These are phyloP conservation scores for Cariama cristata DNA, from an alignment of 2,113 vertebrate species.

Conservation along the genomic window DNA sequence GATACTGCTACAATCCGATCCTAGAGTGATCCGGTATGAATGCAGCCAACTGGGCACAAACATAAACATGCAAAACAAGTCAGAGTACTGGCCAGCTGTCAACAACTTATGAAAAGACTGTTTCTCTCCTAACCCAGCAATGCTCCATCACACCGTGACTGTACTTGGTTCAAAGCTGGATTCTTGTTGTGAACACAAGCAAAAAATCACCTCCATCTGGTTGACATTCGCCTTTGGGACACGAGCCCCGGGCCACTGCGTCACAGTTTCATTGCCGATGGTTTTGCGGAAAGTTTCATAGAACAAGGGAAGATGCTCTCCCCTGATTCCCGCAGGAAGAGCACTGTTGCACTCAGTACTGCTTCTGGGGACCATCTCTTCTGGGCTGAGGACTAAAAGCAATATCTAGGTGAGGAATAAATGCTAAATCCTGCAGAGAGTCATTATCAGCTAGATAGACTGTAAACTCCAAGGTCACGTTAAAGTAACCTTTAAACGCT, in stretches of 20 bases:
- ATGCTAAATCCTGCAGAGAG: background rate
- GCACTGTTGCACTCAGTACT: fast-evolving
- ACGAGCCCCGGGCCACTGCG: fast-evolving
- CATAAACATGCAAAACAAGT: background rate
- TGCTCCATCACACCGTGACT: fast-evolving
- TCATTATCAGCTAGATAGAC: fast-evolving
- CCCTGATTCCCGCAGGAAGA: fast-evolving
- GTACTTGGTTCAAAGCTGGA: fast-evolving
- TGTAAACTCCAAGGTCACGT: fast-evolving
- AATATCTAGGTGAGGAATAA: background rate
- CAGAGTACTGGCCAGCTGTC: background rate
- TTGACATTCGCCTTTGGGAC: fast-evolving
- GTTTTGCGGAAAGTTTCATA: fast-evolving
- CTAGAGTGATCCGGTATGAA: background rate
- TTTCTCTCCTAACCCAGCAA: background rate
- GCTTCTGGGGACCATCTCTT: background rate
- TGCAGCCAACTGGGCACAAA: background rate
- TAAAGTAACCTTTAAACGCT: background rate
- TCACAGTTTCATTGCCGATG: fast-evolving
- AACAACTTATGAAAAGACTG: background rate
- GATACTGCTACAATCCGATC: background rate
- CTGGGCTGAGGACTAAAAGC: background rate
- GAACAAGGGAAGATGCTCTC: fast-evolving
- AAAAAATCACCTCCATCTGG: background rate
- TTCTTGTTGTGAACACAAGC: background rate